Evolutionary conservation across 2,113 vertebrate genomes (phyloP).

Genomic region (Datnioides undecimradiatus): DNA sequence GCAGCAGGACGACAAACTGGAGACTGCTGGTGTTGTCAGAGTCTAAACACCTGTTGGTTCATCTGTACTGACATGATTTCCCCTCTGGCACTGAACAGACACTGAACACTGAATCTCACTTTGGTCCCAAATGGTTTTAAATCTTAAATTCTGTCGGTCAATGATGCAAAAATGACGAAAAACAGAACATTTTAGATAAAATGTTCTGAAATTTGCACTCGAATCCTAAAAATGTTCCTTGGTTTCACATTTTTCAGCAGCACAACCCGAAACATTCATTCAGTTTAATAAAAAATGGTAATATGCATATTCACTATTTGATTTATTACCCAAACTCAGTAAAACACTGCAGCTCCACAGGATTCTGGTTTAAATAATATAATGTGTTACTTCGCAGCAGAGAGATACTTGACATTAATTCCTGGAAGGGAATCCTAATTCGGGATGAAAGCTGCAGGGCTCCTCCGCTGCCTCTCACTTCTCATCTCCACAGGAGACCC

Average conservation of each 20-base stretch:
- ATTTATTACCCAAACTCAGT: background rate
- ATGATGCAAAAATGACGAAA: background rate
- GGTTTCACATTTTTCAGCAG: background rate
- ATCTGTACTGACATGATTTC: background rate
- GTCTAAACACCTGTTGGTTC: background rate
- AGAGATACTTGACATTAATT: background rate
- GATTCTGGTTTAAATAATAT: background rate
- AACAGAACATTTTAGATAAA: background rate
- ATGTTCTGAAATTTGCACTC: background rate
- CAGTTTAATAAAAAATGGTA: background rate
- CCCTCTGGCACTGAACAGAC: no score
- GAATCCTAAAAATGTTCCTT: no score
- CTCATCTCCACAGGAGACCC: slow-evolving; percentile 15
- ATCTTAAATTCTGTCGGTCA: background rate
- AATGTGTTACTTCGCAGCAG: background rate
- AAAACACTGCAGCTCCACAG: background rate
- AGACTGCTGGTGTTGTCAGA: background rate
- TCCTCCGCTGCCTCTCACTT: background rate
- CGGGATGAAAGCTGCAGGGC: background rate
- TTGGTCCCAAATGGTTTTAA: background rate
- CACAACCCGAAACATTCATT: background rate
- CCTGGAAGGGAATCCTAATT: slow-evolving; percentile 12
- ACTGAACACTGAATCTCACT: background rate
- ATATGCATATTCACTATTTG: background rate
- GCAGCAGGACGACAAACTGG: background rate